A percentile compares a stretch with the other conserved stretches of the same genome.
These are phyloP conservation scores for Ranitomeya imitator DNA, from an alignment of 2,113 vertebrate species.

Conservation along the genomic window DNA sequence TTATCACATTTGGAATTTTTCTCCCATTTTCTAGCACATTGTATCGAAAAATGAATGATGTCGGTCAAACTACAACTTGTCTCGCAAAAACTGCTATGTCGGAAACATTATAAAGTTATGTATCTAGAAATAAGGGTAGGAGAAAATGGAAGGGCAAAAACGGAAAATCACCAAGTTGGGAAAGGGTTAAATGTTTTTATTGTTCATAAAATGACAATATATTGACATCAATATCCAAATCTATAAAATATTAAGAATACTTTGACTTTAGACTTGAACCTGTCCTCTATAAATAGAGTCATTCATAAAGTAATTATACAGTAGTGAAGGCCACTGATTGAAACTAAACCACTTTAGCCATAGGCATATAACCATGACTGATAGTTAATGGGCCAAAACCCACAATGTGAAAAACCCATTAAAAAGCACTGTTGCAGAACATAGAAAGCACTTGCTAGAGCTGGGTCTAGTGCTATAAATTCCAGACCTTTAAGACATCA, in stretches of 20 bases:
- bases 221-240: neutral
- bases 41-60: too few species aligned
- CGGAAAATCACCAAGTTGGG: neutral
- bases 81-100: too few species aligned
- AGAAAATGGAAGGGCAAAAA: neutral
- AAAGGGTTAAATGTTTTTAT: too few species aligned
- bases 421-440: slow-evolving; percentile 47
- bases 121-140: too few species aligned
- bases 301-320: slow-evolving; percentile 10
- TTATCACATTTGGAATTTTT: too few species aligned
- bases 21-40: too few species aligned
- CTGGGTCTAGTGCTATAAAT: neutral
- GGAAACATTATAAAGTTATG: too few species aligned
- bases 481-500: neutral
- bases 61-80: too few species aligned
- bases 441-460: neutral
- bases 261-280: neutral
- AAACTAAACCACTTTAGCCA: slow-evolving; percentile 29
- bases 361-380: slow-evolving; percentile 35
- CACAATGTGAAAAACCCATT: slow-evolving; percentile 45
- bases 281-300: neutral
- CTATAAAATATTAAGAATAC: neutral
- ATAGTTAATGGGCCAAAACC: slow-evolving; percentile 21
- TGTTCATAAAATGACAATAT: neutral
- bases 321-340: slow-evolving; percentile 2